Base-by-base conservation (phyloP, 2,888 invertebrate species). In the Calliopum simillimum region DNA sequence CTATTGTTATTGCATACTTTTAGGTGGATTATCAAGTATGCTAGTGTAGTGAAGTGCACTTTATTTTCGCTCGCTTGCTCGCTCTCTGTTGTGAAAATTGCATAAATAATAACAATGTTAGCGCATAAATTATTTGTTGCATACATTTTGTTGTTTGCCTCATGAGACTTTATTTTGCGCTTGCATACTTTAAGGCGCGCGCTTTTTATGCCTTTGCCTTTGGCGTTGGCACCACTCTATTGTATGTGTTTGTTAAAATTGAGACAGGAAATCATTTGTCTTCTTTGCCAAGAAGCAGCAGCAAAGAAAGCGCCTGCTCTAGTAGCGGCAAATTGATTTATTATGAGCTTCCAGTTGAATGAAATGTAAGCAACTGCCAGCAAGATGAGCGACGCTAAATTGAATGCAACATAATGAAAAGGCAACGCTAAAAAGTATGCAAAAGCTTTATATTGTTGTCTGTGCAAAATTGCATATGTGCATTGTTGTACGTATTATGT, bases 201-300 rank as follows among this genome's bases (percentile, higher is more conserved):
- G 21, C 19, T 55, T 13, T n/a, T 43, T 53, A 51, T 51, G 65
- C 65, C 19, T n/a, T 21, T 56, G 23, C 33, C 53, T 47, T 12
- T 5, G 14, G 47, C 14, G 13, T 47, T 21, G 16, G 19, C 62
- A 16, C 14, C 11, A 8, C 41, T 44, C 44, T 56, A 21, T 56
- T 56, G 56, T 33, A 33, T 33, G 8, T 71, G 63, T 19, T 25
- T 71, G 72, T 69, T 67, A 65, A 74, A 76, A 79, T 76, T 79
- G 72, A 78, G 75, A 79, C 76, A 75, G 76, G 75, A 78, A 76
- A 77, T 74, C 78, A 76, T 78, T 78, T 77, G 79, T 73, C 78
- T 64, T 71, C 58, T 64, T 58, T 64, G 41, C 25, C 47, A 33
- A 61, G 59, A 56, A 41, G 46, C n/a, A 55, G 51, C 19, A 23